Conservation (phyloP, 2,113 vertebrate species). For the Lepus europaeus region DNA sequence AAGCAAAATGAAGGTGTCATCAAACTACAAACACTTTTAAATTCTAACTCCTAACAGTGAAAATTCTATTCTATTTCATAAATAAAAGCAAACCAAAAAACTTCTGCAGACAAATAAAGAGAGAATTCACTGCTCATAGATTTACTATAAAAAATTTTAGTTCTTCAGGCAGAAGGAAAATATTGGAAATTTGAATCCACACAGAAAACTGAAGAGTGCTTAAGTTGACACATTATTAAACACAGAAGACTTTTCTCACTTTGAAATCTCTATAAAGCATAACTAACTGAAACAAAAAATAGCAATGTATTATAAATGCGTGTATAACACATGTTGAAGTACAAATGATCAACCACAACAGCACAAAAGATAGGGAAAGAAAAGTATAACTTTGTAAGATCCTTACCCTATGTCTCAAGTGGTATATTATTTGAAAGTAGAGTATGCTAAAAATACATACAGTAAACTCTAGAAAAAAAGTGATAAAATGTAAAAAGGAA, state of each 20-base stretch:
- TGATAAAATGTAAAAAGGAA: neutral
- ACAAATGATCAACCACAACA: neutral
- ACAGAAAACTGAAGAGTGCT: neutral
- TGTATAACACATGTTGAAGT: neutral
- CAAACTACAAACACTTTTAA: neutral
- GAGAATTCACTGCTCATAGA: neutral
- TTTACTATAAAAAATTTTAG: neutral
- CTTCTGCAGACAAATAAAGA: neutral
- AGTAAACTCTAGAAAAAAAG: neutral
- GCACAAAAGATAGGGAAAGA: neutral
- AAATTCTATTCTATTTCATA: constrained; percentile 30
- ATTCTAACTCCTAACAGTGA: constrained; percentile 37
- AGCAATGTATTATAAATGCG: neutral
- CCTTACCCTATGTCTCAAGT: neutral
- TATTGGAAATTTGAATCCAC: neutral
- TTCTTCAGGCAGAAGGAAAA: neutral
- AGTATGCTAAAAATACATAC: neutral
- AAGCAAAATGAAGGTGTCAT: neutral
- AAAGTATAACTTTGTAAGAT: neutral
- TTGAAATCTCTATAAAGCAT: constrained; percentile 42
- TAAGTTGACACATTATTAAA: neutral
- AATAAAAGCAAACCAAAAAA: constrained; percentile 44
- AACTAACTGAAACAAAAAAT: neutral
- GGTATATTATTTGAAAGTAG: neutral
- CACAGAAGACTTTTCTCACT: neutral